phyloP scores from a whole-genome alignment of 1,140 invertebrate species.

The Hyles euphorbiae region DNA sequence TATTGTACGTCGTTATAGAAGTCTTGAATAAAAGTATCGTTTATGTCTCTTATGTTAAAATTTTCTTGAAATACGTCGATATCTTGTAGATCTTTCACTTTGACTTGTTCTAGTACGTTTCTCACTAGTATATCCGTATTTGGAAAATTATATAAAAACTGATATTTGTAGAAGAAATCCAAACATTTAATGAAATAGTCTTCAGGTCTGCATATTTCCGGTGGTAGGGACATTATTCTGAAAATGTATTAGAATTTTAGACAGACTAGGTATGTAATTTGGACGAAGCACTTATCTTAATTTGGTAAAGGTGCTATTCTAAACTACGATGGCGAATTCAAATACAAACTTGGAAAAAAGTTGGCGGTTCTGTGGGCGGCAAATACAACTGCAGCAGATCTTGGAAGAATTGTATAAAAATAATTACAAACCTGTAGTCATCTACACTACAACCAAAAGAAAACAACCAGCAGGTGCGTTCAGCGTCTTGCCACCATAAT shows the following conservation, averaged over 20 bases:
- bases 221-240: background rate
- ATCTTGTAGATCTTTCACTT: conserved; percentile 24
- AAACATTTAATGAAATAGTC: conserved; percentile 4
- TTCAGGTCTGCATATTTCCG: conserved; percentile 1
- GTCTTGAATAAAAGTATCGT: conserved; percentile 29
- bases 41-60: conserved; percentile 32
- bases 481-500: no score
- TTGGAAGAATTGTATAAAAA: no score
- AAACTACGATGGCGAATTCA: no score
- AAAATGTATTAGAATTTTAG: background rate
- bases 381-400: no score
- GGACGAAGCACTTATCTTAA: no score
- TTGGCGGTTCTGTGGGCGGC: no score
- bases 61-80: conserved; percentile 29
- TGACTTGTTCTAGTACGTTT: conserved; percentile 73
- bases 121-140: conserved; percentile 81
- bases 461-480: no score
- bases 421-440: no score
- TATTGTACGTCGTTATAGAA: conserved; percentile 38
- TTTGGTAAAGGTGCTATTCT: no score
- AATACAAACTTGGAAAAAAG: no score
- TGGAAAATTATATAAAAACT: conserved; percentile 31
- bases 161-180: background rate
- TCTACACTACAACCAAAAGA: no score
- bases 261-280: no score